These are phyloP conservation scores for Indri indri DNA, from an alignment of 2,113 vertebrate species.

Conservation along the genomic window DNA sequence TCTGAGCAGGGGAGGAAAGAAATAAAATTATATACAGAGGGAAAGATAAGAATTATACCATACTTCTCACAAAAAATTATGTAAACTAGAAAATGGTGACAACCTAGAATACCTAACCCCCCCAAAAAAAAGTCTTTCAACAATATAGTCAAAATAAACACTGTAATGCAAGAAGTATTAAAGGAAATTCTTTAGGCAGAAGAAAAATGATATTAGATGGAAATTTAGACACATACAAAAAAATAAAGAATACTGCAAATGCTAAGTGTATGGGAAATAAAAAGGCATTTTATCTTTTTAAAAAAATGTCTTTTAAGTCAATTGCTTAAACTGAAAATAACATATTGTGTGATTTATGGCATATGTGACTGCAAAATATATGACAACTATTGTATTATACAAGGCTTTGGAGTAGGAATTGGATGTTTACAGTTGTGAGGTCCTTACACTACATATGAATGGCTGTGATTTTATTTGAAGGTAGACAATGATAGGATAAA, in stretches of 20 bases:
- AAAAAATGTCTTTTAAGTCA: background rate
- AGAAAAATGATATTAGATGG: background rate
- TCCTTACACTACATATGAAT: background rate
- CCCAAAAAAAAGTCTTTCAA: background rate
- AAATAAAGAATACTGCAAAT: background rate
- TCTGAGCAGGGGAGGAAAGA: background rate
- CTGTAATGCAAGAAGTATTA: background rate
- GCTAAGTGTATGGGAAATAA: background rate
- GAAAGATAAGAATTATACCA: background rate
- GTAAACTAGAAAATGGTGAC: background rate
- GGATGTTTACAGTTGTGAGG: background rate
- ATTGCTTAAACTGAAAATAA: background rate
- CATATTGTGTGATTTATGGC: background rate
- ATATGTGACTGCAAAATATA: background rate
- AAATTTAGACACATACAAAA: background rate
- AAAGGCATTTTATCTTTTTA: background rate
- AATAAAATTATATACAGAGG: background rate
- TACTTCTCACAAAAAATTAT: background rate
- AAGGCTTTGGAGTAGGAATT: background rate
- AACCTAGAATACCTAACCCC: background rate
- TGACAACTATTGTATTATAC: background rate
- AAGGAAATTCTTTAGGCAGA: background rate
- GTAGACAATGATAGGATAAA: background rate
- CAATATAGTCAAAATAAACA: background rate
- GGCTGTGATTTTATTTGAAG: background rate